These are phyloP conservation scores for Morus bassanus DNA, from an alignment of 2,797 vertebrate species.

Conservation along the genomic window DNA sequence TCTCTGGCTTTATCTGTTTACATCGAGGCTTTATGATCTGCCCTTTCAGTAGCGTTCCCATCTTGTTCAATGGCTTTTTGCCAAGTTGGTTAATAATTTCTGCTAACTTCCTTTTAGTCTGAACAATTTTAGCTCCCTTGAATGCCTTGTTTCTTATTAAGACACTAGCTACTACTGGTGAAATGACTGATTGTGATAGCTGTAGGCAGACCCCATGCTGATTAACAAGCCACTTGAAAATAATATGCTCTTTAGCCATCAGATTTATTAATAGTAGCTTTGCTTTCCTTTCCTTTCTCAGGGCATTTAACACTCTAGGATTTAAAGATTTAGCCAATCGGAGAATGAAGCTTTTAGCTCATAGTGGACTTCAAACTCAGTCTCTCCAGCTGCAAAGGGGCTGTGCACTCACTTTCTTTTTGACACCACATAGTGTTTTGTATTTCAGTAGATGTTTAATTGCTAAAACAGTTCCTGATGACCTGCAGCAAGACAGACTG, in stretches of 20 bases:
- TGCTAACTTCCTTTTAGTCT: neutral
- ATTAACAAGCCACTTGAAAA: neutral
- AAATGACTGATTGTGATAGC: neutral
- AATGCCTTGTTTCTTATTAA: neutral
- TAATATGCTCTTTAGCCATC: slow-evolving; percentile 6
- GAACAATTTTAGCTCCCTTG: neutral
- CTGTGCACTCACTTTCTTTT: fast-evolving
- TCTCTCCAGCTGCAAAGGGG: neutral
- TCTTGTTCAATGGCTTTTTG: neutral
- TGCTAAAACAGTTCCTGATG: neutral
- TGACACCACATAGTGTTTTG: neutral
- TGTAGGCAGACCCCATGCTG: neutral
- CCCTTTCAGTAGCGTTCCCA: neutral
- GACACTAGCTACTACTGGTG: neutral
- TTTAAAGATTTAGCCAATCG: neutral
- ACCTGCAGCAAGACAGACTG: neutral
- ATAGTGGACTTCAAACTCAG: neutral
- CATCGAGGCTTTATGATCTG: neutral
- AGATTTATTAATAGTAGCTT: neutral
- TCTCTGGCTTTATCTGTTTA: neutral
- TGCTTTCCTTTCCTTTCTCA: neutral
- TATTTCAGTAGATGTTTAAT: neutral
- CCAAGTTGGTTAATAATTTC: neutral
- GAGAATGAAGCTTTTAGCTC: neutral
- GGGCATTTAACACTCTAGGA: neutral